Conservation (phyloP, 2,113 vertebrate species). For the Pedionomus torquatus region DNA sequence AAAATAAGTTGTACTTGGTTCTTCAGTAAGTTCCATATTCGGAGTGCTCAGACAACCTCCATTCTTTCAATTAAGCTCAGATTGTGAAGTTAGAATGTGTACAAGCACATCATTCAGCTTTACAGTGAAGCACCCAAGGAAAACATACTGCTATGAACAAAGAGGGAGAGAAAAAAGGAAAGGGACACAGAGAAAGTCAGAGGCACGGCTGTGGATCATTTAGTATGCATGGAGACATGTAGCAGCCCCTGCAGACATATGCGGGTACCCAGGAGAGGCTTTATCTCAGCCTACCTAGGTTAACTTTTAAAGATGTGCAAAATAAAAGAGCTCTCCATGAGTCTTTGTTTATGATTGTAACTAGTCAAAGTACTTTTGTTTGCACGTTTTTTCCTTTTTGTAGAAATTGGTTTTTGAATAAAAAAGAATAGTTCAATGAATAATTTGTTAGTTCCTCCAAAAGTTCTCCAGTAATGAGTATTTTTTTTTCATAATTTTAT, state of each 20-base stretch:
- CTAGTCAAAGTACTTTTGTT: not conserved
- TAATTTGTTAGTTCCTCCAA: fast-evolving
- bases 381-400: not conserved
- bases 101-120: not conserved
- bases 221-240: not conserved
- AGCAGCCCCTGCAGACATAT: not conserved
- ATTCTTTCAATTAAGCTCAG: not conserved
- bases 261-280: not conserved
- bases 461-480: not conserved
- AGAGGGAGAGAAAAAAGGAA: not conserved
- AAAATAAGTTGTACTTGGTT: not conserved
- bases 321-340: not conserved
- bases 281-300: not conserved
- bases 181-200: not conserved
- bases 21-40: not conserved
- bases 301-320: not conserved
- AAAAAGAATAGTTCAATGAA: not conserved
- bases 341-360: not conserved
- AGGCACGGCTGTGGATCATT: not conserved
- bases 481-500: not conserved
- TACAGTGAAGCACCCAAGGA: not conserved
- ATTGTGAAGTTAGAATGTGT: not conserved
- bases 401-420: not conserved
- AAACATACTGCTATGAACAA: not conserved
- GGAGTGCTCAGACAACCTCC: not conserved